Base-by-base conservation (phyloP, 2,888 invertebrate species). In the Zygogramma bicolorata region DNA sequence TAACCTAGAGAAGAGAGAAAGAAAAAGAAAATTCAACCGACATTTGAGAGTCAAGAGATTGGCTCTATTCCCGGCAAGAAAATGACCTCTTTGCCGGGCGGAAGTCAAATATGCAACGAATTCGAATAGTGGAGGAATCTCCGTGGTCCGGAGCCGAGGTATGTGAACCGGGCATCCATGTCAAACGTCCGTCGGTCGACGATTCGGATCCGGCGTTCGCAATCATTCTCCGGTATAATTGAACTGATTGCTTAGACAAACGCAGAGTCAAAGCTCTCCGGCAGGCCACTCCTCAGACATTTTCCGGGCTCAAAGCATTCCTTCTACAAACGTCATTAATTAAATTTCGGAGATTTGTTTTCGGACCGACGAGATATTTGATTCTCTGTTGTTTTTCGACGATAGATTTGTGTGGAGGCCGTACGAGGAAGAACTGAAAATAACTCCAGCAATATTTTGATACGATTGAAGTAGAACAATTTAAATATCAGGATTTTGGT, bases 191-290 rank as follows among this genome's bases (percentile, higher is more conserved):
- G 83, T 78, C 80, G 77, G 76, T 46, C 46, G 46, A 18, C 46
- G 18, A 46, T 46, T 18, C 46, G 80, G 77, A 27, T 53, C 53
- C 53, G 27, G 53, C 53, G 27, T 81, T 79, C 79, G 78, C 82
- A 84, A 85, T 84, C 83, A 84, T 85, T 53, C 53, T 85, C 83
- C 81, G 81, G 81, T 81, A 83, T 86, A 86, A 86, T 86, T 86
- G 86, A 85, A 85, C 85, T 86, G 85, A 86, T 86, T 86, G 86
- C 86, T 86, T 86, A 86, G 86, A 86, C 86, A 86, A 86, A 86
- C 85, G 85, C 79, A 46, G 57, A 66, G 29, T 66, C 57, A 57
- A 57, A 59, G 57, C 20, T 46, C 46, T 46, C 7, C 4, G 46
- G 46, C 53, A 53, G 65, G 10, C 53, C 53, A n/a, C 25, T 27